Evolutionary conservation across 2,797 vertebrate species (phyloP), one percentile per base, ranked within the genome.

Genomic region (Sebastes glaucus): DNA sequence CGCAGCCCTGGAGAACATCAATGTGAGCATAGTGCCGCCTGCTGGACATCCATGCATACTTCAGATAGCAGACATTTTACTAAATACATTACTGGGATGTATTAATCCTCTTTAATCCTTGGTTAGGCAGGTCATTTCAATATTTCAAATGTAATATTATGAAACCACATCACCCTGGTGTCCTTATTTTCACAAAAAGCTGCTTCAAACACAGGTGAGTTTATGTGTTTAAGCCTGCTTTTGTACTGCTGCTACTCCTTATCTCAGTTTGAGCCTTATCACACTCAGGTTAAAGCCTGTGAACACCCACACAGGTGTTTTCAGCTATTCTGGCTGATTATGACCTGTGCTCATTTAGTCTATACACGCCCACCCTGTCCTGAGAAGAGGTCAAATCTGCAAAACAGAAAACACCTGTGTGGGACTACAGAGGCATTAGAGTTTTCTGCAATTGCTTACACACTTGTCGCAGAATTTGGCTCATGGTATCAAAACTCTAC

Each of bases 1-100:
- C 3, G 82, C 86, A 18, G 91, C 94, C 11, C 80, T 95, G 88
- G 93, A 96, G 84, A 95, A 91, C 89, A 94, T 96, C 42, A 96
- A 95, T 76, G 96, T 96, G 89, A 95, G 95, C 68, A 84, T 22
- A 87, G 80, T 70, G 80, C 74, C 92, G 84, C 82, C 93, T 92
- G 84, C 63, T 90, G 92, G 91, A 80, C 74, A 77, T 25, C 0
- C 4, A 20, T 20, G 8, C 56, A 73, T 60, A 86, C 38, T 23
- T 55, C n/a, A 49, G 2, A 73, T 20, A 23, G 38, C 7, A 49
- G 13, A 57, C 27, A 22, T 27, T 67, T 68, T 7, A 46, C 2
- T 42, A 4, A 11, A 61, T 10, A 11, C 2, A 20, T 27, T n/a
- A n/a, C 6, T 55, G 5, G 22, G 16, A 20, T 20, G 2, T 27